These are phyloP conservation scores for Papilio demoleus DNA, from an alignment of 2,888 invertebrate species.

Conservation along the genomic window DNA sequence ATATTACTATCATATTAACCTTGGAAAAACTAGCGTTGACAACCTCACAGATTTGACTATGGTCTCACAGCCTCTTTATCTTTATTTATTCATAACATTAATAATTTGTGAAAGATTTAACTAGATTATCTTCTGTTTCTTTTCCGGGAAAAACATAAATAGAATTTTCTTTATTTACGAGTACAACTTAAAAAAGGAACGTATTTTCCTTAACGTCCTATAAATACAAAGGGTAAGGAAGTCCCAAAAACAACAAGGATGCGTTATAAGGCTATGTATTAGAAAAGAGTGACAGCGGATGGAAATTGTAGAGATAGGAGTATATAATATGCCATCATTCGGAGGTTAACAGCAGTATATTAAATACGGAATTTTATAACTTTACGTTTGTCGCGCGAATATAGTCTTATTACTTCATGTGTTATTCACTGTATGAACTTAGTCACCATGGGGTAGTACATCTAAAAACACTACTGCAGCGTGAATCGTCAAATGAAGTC, in stretches of 20 bases:
- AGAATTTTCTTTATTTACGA: not conserved
- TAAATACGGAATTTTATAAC: too few relatives aligned
- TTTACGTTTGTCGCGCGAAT: too few relatives aligned
- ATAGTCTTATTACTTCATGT: too few relatives aligned
- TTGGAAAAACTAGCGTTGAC: slow-evolving; percentile 11
- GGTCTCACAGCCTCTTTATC: not conserved
- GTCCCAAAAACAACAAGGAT: too few relatives aligned
- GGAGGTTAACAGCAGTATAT: too few relatives aligned
- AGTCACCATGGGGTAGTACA: not conserved
- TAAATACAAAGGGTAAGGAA: too few relatives aligned
- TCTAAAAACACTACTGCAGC: not conserved
- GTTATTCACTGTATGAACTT: not conserved
- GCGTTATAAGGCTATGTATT: too few relatives aligned
- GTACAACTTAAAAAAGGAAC: too few relatives aligned
- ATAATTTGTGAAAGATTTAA: not conserved
- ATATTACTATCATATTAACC: slow-evolving; percentile 15
- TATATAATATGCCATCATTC: too few relatives aligned
- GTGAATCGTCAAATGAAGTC: not conserved
- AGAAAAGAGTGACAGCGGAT: too few relatives aligned
- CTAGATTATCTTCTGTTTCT: not conserved
- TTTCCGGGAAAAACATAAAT: not conserved
- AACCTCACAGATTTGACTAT: not conserved
- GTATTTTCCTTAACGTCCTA: too few relatives aligned
- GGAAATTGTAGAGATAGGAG: too few relatives aligned
- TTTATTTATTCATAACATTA: not conserved